These are phyloP conservation scores for Pseudoatta argentina DNA, from an alignment of 1,140 invertebrate species.

Conservation along the genomic window DNA sequence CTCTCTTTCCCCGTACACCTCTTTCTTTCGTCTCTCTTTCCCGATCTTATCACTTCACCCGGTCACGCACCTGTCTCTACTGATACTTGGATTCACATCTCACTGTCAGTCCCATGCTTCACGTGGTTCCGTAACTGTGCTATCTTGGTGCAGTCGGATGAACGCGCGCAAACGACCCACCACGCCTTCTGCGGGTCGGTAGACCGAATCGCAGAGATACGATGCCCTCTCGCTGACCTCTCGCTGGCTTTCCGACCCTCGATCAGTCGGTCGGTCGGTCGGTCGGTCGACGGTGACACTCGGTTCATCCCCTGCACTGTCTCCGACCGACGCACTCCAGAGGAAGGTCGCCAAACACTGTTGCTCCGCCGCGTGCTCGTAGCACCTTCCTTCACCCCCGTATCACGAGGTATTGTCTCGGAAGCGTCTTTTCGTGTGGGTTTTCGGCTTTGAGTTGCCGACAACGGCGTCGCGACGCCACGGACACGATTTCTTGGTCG, in stretches of 20 bases:
- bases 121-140: conserved; percentile 12
- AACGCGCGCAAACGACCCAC: conserved; percentile 39
- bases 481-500: background rate
- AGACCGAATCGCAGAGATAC: conserved; percentile 44
- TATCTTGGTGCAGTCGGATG: background rate
- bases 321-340: conserved; percentile 32
- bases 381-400: conserved; percentile 9
- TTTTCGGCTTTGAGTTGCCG: conserved; percentile 6
- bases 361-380: conserved; percentile 73
- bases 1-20: background rate
- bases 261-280: conserved; percentile 12
- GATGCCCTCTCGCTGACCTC: conserved; percentile 51
- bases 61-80: background rate
- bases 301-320: conserved; percentile 12
- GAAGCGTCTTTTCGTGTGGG: background rate
- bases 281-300: conserved; percentile 16
- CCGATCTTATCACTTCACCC: background rate
- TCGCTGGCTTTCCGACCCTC: conserved; percentile 13
- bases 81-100: background rate
- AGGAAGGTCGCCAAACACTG: conserved; percentile 64
- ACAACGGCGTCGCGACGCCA: conserved; percentile 23
- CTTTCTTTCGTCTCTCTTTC: background rate
- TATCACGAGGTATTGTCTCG: background rate
- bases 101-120: conserved; percentile 12
- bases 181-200: conserved; percentile 60